Evolutionary conservation across 2,797 vertebrate species (phyloP).

Genomic region (Rhinoraja longicauda): DNA sequence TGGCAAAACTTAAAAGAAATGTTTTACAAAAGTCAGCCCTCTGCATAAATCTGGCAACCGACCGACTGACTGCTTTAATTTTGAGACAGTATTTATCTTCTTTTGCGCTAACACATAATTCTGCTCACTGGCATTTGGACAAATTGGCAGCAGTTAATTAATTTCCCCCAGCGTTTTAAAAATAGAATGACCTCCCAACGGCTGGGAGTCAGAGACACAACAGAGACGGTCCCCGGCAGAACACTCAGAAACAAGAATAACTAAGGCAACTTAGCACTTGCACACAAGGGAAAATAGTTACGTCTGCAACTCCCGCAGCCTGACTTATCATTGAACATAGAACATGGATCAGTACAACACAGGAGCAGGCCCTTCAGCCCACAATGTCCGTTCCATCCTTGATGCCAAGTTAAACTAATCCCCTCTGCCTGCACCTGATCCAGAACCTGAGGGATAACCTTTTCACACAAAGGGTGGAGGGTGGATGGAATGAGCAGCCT

Average conservation of each 20-base stretch:
- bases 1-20: background rate
- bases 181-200: background rate
- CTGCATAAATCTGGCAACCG: background rate
- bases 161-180: background rate
- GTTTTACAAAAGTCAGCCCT: background rate
- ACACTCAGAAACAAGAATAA: background rate
- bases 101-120: background rate
- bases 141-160: background rate
- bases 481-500: too few relatives aligned
- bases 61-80: constrained; percentile 6
- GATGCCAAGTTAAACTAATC: too few relatives aligned
- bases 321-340: too few relatives aligned
- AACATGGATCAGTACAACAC: too few relatives aligned
- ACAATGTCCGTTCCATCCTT: too few relatives aligned
- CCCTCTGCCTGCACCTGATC: too few relatives aligned
- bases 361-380: too few relatives aligned
- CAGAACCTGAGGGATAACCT: too few relatives aligned
- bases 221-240: background rate
- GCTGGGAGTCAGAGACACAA: background rate
- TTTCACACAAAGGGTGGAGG: too few relatives aligned
- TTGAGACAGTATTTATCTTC: background rate
- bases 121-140: background rate
- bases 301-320: too few relatives aligned
- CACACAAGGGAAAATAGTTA: too few relatives aligned
- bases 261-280: background rate